Conservation (phyloP, 30 jellyfish, hydroid and myxozoan species). For the Chrysaora quinquecirrha region DNA sequence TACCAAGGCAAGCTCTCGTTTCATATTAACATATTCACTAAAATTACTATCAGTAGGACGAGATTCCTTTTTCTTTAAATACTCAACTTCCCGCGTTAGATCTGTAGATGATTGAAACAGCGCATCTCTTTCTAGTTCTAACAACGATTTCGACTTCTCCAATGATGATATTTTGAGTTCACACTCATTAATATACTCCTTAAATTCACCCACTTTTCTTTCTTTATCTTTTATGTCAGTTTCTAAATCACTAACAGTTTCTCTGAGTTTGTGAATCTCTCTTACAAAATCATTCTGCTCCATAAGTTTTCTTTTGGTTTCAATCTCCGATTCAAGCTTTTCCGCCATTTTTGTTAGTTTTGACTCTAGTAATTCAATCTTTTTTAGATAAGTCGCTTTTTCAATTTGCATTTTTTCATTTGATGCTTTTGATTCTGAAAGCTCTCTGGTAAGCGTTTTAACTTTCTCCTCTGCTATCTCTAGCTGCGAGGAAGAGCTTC, state of each 20-base stretch:
- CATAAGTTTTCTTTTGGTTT: constrained; percentile 25
- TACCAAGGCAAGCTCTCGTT: constrained; percentile 34
- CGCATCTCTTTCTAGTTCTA: constrained; percentile 56
- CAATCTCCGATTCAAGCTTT: constrained; percentile 28
- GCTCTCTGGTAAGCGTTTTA: background rate
- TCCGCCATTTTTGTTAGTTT: background rate
- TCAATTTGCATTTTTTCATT: background rate
- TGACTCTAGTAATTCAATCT: constrained; percentile 19
- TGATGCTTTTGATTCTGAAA: background rate
- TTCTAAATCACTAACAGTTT: constrained; percentile 9
- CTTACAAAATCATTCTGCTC: constrained; percentile 54
- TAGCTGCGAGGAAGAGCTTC: background rate
- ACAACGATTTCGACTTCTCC: constrained; percentile 30
- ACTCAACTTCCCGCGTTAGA: constrained; percentile 50
- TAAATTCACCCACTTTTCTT: constrained; percentile 13
- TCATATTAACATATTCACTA: constrained; percentile 46
- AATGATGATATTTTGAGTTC: background rate
- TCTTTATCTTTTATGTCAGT: constrained; percentile 17
- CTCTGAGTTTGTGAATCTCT: constrained; percentile 39
- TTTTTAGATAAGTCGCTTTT: background rate
- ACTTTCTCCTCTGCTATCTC: background rate
- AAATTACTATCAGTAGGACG: constrained; percentile 17
- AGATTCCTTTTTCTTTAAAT: constrained; percentile 36
- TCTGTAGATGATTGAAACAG: constrained; percentile 52
- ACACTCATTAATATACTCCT: background rate